Evolutionary conservation across 2,888 invertebrate species (phyloP).

Genomic region (Drosophila leonis): DNA sequence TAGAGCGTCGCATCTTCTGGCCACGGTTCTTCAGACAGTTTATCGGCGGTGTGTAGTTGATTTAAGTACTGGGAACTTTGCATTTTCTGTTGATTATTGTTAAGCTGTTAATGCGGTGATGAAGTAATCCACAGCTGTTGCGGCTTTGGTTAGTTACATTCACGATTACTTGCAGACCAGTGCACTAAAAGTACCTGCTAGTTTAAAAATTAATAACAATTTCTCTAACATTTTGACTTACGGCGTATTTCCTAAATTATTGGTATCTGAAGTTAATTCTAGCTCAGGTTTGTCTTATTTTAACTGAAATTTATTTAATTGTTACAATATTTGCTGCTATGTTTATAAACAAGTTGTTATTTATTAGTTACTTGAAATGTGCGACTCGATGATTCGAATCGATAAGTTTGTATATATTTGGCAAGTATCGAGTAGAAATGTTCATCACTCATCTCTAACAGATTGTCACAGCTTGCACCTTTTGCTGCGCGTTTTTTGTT

Average conservation of each 20-base stretch:
- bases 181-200: constrained; percentile 15
- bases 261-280: neutral
- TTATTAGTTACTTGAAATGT: constrained; percentile 7
- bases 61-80: constrained; percentile 74
- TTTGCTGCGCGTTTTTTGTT: constrained; percentile 65
- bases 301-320: neutral
- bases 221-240: neutral
- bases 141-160: constrained; percentile 19
- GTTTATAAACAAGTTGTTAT: neutral
- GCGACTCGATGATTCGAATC: neutral
- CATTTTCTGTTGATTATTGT: constrained; percentile 58
- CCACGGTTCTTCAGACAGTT: constrained; percentile 94
- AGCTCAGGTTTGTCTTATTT: neutral
- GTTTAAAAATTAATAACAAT: neutral
- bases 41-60: constrained; percentile 81
- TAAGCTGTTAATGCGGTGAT: constrained; percentile 48
- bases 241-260: too few species aligned
- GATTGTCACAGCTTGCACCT: constrained; percentile 36
- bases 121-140: constrained; percentile 77
- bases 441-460: constrained; percentile 17
- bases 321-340: neutral
- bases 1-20: constrained; percentile 94
- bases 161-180: neutral
- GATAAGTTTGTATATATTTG: neutral
- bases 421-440: constrained; percentile 2